phyloP scores from a whole-genome alignment of 1,140 invertebrate genomes.

The Drosophila nasuta region DNA sequence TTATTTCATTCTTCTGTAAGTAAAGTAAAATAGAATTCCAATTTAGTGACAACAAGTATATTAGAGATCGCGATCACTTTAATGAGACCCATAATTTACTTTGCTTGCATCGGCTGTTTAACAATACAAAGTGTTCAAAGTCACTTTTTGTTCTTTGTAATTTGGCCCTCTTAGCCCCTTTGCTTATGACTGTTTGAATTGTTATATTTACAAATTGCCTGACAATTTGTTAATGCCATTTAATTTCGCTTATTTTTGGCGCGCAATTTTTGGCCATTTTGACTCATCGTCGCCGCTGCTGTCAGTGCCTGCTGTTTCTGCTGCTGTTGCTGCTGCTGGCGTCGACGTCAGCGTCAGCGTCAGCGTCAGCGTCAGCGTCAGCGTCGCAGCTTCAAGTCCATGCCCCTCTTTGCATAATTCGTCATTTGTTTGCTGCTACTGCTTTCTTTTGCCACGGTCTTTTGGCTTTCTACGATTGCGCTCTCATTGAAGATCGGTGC shows the following conservation, averaged over 20 bases:
- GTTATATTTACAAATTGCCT: slow-evolving; percentile 53
- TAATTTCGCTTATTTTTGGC: slow-evolving; percentile 66
- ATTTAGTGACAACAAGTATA: too few species aligned
- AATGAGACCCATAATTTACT: background rate
- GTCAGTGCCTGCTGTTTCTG: too few species aligned
- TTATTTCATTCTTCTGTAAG: background rate
- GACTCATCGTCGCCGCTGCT: slow-evolving; percentile 57
- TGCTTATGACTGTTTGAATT: slow-evolving; percentile 41
- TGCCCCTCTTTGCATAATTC: slow-evolving; percentile 58
- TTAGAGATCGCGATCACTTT: too few species aligned
- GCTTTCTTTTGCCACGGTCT: slow-evolving; percentile 67
- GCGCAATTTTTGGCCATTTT: slow-evolving; percentile 69
- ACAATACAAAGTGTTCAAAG: background rate
- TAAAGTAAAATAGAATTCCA: background rate
- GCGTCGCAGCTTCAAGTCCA: slow-evolving; percentile 48
- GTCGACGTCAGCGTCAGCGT: background rate
- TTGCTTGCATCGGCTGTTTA: background rate
- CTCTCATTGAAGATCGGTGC: slow-evolving; percentile 19
- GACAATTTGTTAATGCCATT: slow-evolving; percentile 56
- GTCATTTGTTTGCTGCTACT: slow-evolving; percentile 39
- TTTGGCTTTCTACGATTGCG: slow-evolving; percentile 60
- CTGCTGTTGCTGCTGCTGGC: background rate
- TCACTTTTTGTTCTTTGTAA: background rate
- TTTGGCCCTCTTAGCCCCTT: background rate
- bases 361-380: background rate